Percentiles rank a stretch among this genome's conserved stretches.
Evolutionary conservation across 2,888 invertebrate species (phyloP).

Genomic region (Orchesellides sinensis): DNA sequence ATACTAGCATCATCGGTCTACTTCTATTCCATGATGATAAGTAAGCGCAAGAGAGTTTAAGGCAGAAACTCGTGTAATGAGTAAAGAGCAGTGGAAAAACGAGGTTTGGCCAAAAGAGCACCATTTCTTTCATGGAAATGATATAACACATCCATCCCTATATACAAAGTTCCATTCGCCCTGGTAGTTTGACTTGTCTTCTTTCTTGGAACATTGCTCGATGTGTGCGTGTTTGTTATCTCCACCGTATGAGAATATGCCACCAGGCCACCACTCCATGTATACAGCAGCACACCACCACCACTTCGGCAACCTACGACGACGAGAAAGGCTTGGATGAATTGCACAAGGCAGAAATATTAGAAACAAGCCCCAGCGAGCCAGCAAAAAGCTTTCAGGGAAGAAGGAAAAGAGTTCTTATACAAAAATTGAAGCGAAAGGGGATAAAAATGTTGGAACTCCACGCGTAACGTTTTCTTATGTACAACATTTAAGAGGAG

Average conservation of each 20-base stretch:
- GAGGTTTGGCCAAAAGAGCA: neutral
- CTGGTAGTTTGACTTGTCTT: constrained; percentile 30
- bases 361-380: neutral
- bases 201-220: constrained; percentile 7
- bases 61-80: neutral
- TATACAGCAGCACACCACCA: constrained; percentile 38
- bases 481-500: neutral
- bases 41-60: neutral
- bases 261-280: constrained; percentile 49
- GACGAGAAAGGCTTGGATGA: constrained; percentile 25
- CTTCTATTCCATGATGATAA: constrained; percentile 10
- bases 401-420: constrained; percentile 46
- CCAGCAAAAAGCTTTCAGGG: constrained; percentile 28
- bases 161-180: constrained; percentile 42
- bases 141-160: neutral
- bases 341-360: constrained; percentile 3
- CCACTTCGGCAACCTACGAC: constrained; percentile 56
- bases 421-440: constrained; percentile 6
- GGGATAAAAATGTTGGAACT: constrained; percentile 57
- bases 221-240: constrained; percentile 25
- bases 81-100: constrained; percentile 8
- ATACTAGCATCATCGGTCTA: neutral
- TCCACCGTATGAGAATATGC: constrained; percentile 49
- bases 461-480: constrained; percentile 1
- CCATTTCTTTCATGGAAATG: neutral